Evolutionary conservation across 2,113 vertebrate species (phyloP), one percentile per base, ranked within the genome.

Genomic region (Carassius gibelio): DNA sequence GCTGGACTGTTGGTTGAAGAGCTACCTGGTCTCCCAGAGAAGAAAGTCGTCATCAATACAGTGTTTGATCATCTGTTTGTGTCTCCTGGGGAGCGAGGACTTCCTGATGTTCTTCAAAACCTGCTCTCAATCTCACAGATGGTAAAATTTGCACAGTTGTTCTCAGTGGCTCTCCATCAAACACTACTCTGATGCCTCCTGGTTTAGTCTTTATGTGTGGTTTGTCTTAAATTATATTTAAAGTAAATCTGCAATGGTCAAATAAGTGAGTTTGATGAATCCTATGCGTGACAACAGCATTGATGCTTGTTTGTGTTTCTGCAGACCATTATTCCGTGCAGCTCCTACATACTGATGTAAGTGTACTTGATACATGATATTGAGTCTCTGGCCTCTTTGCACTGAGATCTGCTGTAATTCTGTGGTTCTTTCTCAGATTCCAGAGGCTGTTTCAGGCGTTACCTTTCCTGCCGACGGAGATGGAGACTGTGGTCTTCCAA

Each of bases 51-150:
- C 77, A 92, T 94, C 86, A 88, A 91, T 15, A 6, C 0, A 11
- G 77, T 94, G 45, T 93, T 94, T 42, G 86, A 93, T 61, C 62
- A 87, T 83, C 83, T 93, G 78, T 84, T 85, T 0, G 11, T 78
- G 8, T 50, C 88, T 7, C 71, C 89, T 0, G n/a, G 80, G 0
- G 10, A 90, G 4, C 59, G 8, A 1, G 50, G 77, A 8, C 52
- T 94, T 0, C n/a, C 34, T 0, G 11, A 75, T 3, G 92, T 93
- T 68, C 84, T 95, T 13, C 3, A 42, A 0, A 1, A 52, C 38
- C 90, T 94, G 0, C 1, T 61, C 6, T 5, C 1, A 1, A 14
- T 85, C 8, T 45, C 87, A 13, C 30, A 9, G 9, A 59, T 23
- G 90, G 94, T 94, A 85, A 69, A 59, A 21, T 4, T 36, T 77